These are phyloP conservation scores for Podabrus alpinus DNA, from an alignment of 2,888 invertebrate genomes.

Conservation along the genomic window DNA sequence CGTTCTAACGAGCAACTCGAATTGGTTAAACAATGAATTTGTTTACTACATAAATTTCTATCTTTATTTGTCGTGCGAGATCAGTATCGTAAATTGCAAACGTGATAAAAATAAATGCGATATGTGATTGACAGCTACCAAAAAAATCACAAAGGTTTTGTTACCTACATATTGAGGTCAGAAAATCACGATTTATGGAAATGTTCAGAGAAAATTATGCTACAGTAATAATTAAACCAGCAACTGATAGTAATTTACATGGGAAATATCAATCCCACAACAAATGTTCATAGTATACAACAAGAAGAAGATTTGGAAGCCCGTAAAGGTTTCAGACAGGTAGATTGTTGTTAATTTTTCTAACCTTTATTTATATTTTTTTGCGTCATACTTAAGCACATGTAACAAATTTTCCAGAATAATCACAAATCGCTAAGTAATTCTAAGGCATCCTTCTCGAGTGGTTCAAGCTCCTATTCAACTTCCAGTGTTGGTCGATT, in stretches of 20 bases:
- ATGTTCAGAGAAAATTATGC: slow-evolving; percentile 17
- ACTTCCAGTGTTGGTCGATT: slow-evolving; percentile 66
- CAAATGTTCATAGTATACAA: slow-evolving; percentile 42
- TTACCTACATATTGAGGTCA: slow-evolving; percentile 49
- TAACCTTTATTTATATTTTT: slow-evolving; percentile 45
- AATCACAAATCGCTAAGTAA: slow-evolving; percentile 63
- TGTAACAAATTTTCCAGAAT: slow-evolving; percentile 52
- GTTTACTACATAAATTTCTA: background rate
- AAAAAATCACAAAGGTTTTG: slow-evolving; percentile 45
- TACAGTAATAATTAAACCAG: slow-evolving; percentile 14
- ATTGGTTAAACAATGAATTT: background rate
- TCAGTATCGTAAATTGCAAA: background rate
- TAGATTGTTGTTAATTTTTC: slow-evolving; percentile 41
- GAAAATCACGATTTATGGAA: slow-evolving; percentile 25
- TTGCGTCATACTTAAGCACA: slow-evolving; percentile 46
- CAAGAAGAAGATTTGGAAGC: slow-evolving; percentile 46
- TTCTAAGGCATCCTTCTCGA: slow-evolving; percentile 64
- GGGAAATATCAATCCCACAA: slow-evolving; percentile 51
- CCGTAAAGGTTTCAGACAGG: slow-evolving; percentile 47
- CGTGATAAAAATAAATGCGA: background rate
- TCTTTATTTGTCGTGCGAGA: slow-evolving; percentile 1
- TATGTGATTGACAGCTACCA: slow-evolving; percentile 16
- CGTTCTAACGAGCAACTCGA: background rate
- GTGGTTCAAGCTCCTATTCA: slow-evolving; percentile 64
- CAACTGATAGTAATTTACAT: slow-evolving; percentile 44